Base-by-base conservation (phyloP, 92 coral and sea anemone species). In the Diadumene lineata region DNA sequence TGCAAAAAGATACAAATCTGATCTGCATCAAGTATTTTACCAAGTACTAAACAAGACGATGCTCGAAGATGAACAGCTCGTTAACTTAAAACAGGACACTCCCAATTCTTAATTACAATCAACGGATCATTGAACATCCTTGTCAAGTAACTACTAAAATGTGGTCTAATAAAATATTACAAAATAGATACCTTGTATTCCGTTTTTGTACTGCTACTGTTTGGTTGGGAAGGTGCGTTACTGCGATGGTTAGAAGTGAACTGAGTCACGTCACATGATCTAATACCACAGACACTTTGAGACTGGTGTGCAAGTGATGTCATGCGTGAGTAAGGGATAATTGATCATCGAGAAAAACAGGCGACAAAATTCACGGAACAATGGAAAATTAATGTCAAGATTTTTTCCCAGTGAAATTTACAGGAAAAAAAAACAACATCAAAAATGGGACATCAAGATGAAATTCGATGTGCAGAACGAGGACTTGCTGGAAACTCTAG, bases 241-340 rank as follows among this genome's bases (percentile, higher is more conserved):
- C 7, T 58, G 64, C 26, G 23, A 32, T 22, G 26, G 43, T 17
- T n/a, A n/a, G 22, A 25, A n/a, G 43, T 25, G 27, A 31, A 33
- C 13, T 19, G 18, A 24, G 34, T 32, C 22, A 34, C 77, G 77
- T 72, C 77, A 56, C 66, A 72, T 72, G 77, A 72, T 61, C 77
- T 72, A 65, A 72, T 72, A 10, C 33, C 26, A 32, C 33, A 61
- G 67, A 56, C 67, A 72, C 67, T 50, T 8, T 10, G 33, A 15
- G n/a, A 61, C 77, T 31, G 77, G 77, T 72, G 34, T n/a, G 0
- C 0, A 0, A 19, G 57, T 72, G 66, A 72, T 72, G 77, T 72
- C 77, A 72, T 72, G 63, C 66, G 57, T 17, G 34, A 1, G 19
- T 19, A 31, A 7, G n/a, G n/a, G 17, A 1, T 8, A 56, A 72